Percentiles rank a stretch among this genome's conserved stretches.
Conservation (phyloP, 2,797 vertebrate species). For the Spinus pinus region DNA sequence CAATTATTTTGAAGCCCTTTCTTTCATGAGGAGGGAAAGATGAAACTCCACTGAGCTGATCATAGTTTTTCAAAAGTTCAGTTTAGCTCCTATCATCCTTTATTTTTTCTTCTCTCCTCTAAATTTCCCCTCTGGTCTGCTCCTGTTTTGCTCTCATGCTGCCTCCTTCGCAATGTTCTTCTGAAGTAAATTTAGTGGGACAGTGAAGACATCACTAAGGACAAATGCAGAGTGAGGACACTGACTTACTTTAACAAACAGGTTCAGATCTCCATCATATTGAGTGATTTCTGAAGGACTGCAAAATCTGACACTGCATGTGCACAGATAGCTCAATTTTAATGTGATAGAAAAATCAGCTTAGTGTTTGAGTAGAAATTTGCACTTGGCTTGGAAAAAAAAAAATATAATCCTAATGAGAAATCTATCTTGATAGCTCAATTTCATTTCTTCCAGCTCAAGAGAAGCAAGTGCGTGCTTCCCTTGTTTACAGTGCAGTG, state of each 20-base stretch:
- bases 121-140: neutral
- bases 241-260: neutral
- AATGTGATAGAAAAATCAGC: neutral
- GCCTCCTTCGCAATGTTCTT: neutral
- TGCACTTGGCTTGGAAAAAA: neutral
- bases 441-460: neutral
- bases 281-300: neutral
- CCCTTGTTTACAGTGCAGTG: neutral
- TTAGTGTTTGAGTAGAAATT: neutral
- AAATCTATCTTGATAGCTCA: constrained; percentile 30
- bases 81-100: neutral
- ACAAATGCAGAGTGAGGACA: neutral
- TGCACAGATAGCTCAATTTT: neutral
- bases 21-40: neutral
- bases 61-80: neutral
- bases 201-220: neutral
- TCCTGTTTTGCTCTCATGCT: neutral
- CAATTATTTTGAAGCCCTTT: neutral
- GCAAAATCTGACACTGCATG: neutral
- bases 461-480: constrained; percentile 10
- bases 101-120: neutral
- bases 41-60: neutral
- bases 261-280: neutral
- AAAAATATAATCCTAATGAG: neutral
- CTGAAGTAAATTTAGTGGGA: neutral